Evolutionary conservation across 2,888 invertebrate species (phyloP), one percentile per base, ranked within the genome.

Genomic region (Geophilus truncorum): DNA sequence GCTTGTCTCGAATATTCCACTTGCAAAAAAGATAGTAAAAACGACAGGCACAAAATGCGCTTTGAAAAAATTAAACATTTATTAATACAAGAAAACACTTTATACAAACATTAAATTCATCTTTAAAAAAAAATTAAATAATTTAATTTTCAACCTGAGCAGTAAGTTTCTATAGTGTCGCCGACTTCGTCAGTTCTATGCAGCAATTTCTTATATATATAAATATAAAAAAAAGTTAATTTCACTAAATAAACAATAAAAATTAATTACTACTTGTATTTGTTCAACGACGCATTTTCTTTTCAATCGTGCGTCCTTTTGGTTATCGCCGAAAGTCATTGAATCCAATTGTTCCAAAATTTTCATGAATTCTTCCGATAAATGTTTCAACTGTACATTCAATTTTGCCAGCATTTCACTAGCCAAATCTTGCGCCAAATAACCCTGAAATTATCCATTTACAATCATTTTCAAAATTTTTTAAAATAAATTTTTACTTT

Each of bases 201-300:
- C 57, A 57, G 18, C 5, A 57, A 21, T 57, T 57, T 57, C 57
- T 57, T 2, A 40, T n/a, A n/a, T n/a, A n/a, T n/a, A n/a, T n/a
- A 18, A 57, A 21, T 5, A 15, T 5, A 57, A 57, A 57, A 57
- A 2, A 4, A 57, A 9, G 18, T 23, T 9, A 2, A 2, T 18
- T 18, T 57, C 2, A 57, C 7, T 9, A 51, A 51, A 51, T 9
- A 51, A 51, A n/a, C 15, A n/a, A 51, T 51, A 18, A n/a, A n/a
- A n/a, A n/a, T n/a, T n/a, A n/a, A n/a, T n/a, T n/a, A n/a, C n/a
- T 32, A 78, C 78, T 36, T 78, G 78, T 78, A 78, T 78, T 21
- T 23, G 23, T 10, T 78, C 78, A 10, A 78, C 36, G 12, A 36
- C 36, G 2, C 32, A 10, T 18, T 78, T 78, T 18, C 78, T 3